phyloP scores from a whole-genome alignment of 1,140 invertebrate genomes.

The Drosophila mojavensis region DNA sequence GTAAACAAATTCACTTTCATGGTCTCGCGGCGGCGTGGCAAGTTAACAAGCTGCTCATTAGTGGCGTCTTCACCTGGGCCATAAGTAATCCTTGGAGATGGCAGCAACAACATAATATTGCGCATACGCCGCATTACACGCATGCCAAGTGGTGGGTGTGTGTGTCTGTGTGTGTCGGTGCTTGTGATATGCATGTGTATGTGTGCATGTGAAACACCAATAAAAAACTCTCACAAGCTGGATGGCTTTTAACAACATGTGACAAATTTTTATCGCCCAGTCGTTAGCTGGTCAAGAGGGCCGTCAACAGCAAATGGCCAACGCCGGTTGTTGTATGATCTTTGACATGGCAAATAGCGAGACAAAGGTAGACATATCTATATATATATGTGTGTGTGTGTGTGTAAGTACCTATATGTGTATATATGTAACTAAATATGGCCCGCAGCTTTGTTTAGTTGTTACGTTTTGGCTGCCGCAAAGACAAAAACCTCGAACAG shows the following conservation, averaged over 20 bases:
- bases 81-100: constrained; percentile 14
- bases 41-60: constrained; percentile 12
- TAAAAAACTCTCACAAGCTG: constrained; percentile 33
- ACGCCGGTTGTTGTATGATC: constrained; percentile 47
- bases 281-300: constrained; percentile 48
- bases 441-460: constrained; percentile 77
- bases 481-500: constrained; percentile 52
- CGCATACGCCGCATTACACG: constrained; percentile 37
- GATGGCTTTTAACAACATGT: constrained; percentile 58
- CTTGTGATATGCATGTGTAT: neutral
- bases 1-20: constrained; percentile 22
- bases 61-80: constrained; percentile 1
- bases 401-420: constrained; percentile 20
- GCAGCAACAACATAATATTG: constrained; percentile 25
- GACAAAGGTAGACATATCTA: neutral
- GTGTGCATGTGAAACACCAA: constrained; percentile 10
- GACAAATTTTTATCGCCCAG: constrained; percentile 72
- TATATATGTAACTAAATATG: constrained; percentile 43
- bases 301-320: constrained; percentile 39
- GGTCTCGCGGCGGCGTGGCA: constrained; percentile 16
- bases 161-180: neutral
- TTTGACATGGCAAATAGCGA: constrained; percentile 62
- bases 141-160: neutral
- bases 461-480: constrained; percentile 66
- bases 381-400: constrained; percentile 9